These are phyloP conservation scores for Hassar affinis DNA, from an alignment of 2,113 vertebrate genomes.

Conservation along the genomic window DNA sequence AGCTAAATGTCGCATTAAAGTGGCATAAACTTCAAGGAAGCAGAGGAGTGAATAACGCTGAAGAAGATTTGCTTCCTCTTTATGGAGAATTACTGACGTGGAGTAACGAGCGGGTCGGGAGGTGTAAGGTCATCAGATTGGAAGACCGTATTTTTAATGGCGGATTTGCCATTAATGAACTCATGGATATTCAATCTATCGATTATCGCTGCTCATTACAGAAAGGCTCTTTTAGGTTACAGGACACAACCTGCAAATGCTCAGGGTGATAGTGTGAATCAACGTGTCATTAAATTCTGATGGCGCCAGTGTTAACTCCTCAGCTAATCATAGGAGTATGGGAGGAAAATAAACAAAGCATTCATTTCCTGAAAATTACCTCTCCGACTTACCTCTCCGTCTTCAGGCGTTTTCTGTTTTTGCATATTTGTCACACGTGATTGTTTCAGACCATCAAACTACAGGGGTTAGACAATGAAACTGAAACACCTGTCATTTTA, in stretches of 20 bases:
- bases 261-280: background rate
- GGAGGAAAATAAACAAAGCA: background rate
- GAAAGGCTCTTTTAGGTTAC: background rate
- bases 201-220: background rate
- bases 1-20: too few relatives aligned
- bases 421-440: too few relatives aligned
- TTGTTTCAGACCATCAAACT: too few relatives aligned
- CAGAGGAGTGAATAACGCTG: background rate
- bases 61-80: slow-evolving; percentile 10
- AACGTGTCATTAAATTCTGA: background rate
- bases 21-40: background rate
- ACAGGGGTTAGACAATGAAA: too few relatives aligned
- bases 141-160: background rate
- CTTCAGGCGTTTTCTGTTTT: too few relatives aligned
- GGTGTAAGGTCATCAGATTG: slow-evolving; percentile 4
- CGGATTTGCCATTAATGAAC: background rate
- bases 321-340: background rate
- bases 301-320: too few relatives aligned
- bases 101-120: slow-evolving; percentile 10
- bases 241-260: background rate
- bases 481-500: too few relatives aligned
- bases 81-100: slow-evolving; percentile 21
- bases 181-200: background rate
- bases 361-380: background rate
- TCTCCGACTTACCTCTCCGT: too few relatives aligned